A percentile compares a stretch with the other conserved stretches of the same genome.
Conservation (phyloP, 2,113 vertebrate genomes). For the Canis aureus region DNA sequence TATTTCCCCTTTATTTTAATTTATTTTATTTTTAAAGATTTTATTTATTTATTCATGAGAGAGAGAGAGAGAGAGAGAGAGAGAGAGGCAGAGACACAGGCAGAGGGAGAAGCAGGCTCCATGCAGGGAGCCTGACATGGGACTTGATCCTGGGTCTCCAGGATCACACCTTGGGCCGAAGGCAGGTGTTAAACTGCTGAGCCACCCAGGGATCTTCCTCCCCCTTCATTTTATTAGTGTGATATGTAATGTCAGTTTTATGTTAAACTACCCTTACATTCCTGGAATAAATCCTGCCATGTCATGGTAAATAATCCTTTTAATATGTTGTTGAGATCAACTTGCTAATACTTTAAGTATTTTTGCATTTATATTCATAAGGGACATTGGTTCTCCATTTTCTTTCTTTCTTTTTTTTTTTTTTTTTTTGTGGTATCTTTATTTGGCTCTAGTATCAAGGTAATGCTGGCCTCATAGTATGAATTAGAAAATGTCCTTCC, state of each 20-base stretch:
- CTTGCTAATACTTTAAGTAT: not conserved
- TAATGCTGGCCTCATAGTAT: not conserved
- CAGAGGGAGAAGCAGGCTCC: no score
- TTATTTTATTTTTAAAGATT: not conserved
- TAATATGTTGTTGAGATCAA: constrained; percentile 1
- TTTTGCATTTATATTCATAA: not conserved
- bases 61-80: no score
- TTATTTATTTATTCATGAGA: no score
- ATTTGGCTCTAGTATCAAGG: not conserved
- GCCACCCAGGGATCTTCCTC: no score
- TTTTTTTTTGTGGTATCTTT: not conserved
- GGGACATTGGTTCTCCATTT: not conserved
- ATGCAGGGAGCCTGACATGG: no score
- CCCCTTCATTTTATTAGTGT: not conserved
- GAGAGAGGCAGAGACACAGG: no score
- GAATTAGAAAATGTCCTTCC: not conserved
- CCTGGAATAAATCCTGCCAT: not conserved
- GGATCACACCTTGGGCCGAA: no score
- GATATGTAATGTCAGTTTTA: not conserved
- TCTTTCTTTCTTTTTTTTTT: not conserved
- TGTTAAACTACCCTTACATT: not conserved
- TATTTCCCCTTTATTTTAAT: not conserved
- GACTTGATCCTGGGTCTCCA: no score
- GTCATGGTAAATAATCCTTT: not conserved
- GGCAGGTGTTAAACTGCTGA: no score